Conservation (phyloP, 2,888 invertebrate species). For the Tinea pellionella region DNA sequence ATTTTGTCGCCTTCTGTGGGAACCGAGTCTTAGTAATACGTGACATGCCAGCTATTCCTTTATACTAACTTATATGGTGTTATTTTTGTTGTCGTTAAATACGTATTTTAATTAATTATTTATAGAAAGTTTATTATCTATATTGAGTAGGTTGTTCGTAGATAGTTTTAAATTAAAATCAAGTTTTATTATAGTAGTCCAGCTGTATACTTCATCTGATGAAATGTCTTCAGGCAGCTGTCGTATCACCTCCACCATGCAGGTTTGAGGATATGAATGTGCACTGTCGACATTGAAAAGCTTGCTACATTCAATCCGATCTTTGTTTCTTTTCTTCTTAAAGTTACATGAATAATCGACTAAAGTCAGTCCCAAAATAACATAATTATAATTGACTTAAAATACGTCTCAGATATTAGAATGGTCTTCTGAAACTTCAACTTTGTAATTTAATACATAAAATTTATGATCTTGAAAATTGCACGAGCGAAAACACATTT, state of each 20-base stretch:
- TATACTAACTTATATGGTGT: constrained; percentile 29
- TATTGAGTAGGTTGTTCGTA: not conserved
- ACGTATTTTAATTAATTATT: not conserved
- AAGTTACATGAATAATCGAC: too few species aligned
- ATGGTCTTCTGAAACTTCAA: constrained; percentile 48
- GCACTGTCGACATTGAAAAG: too few species aligned
- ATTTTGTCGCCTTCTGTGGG: constrained; percentile 13
- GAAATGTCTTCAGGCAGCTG: too few species aligned
- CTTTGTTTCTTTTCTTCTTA: not conserved
- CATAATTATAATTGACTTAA: constrained; percentile 32
- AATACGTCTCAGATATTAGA: constrained; percentile 44
- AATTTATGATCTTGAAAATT: constrained; percentile 61
- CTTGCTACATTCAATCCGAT: too few species aligned
- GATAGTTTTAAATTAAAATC: too few species aligned
- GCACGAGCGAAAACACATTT: constrained; percentile 63
- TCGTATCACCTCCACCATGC: too few species aligned
- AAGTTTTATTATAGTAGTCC: too few species aligned
- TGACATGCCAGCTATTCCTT: constrained; percentile 8
- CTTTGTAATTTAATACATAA: constrained; percentile 63
- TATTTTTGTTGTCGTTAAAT: constrained; percentile 19
- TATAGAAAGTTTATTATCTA: not conserved
- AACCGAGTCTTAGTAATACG: constrained; percentile 9
- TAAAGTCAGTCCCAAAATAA: too few species aligned
- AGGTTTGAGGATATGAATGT: too few species aligned
- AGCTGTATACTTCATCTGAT: too few species aligned